Conservation (phyloP, 1,140 invertebrate genomes). For the Samia ricini region DNA sequence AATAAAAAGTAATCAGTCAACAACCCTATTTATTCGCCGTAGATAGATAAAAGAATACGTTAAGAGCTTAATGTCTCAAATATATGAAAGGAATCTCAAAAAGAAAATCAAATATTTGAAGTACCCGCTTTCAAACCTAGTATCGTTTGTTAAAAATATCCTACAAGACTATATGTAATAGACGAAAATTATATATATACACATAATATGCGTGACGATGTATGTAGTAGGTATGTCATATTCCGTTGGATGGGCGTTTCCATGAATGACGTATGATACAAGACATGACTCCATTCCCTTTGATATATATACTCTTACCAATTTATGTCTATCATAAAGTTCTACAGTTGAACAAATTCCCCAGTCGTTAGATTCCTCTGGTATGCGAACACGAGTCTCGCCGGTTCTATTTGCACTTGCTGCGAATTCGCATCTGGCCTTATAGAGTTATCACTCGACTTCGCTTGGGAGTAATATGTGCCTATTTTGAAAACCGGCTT, state of each 20-base stretch:
- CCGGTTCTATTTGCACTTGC: slow-evolving; percentile 70
- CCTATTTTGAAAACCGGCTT: slow-evolving; percentile 65
- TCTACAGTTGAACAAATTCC: slow-evolving; percentile 44
- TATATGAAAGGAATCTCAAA: neutral
- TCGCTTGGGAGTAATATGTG: slow-evolving; percentile 63
- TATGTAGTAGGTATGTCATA: too few relatives aligned
- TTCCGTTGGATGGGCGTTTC: neutral
- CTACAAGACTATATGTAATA: neutral
- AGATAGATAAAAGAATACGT: too few relatives aligned
- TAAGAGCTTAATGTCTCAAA: too few relatives aligned
- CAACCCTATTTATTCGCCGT: too few relatives aligned
- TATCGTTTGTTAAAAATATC: neutral
- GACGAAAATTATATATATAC: neutral
- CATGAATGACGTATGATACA: slow-evolving; percentile 27
- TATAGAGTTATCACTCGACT: slow-evolving; percentile 65
- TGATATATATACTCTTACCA: slow-evolving; percentile 49
- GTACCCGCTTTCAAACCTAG: neutral
- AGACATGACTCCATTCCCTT: slow-evolving; percentile 32
- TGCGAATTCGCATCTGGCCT: slow-evolving; percentile 70
- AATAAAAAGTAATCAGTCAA: too few relatives aligned
- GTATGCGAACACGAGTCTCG: slow-evolving; percentile 58
- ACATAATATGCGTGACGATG: neutral
- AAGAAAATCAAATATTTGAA: neutral
- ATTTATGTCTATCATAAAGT: slow-evolving; percentile 31
- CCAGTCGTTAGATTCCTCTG: slow-evolving; percentile 61